Base-by-base conservation (phyloP, 1,140 invertebrate genomes). In the Aricia agestis region DNA sequence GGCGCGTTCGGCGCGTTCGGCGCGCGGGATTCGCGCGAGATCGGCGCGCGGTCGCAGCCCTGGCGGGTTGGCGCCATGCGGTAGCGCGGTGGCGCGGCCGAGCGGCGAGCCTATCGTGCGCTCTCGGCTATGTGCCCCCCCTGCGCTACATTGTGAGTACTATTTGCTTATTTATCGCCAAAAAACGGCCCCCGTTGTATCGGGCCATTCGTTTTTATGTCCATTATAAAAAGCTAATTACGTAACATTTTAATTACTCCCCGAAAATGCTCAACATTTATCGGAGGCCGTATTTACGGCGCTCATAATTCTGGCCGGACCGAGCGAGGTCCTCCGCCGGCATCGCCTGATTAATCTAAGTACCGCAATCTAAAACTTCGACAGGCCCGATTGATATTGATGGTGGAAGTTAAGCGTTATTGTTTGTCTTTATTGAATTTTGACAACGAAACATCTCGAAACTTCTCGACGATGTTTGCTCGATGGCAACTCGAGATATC, bases 91-190 rank as follows among this genome's bases (percentile, higher is more conserved):
- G 85, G 84, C 83, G 85, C 86, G 80, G 85, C 89, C 86, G 89
- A 85, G 89, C 86, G 84, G 87, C 87, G 90, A 84, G 82, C 86
- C 84, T 75, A 80, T 82, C 86, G 83, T 88, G 76, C 86, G 87
- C 86, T 89, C 83, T 88, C 90, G 89, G 91, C 91, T 89, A 92
- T 92, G 91, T 88, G 89, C 89, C 87, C 86, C 84, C 85, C 81
- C 88, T 85, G 88, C 87, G 87, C 88, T 90, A 87, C 91, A 90
- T 83, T 87, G 91, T 92, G 79, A 92, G 91, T 92, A 87, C 69
- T 69, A 72, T 71, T 70, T 63, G 68, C n/a, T n/a, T 52, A 19
- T 70, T 66, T 68, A 67, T 59, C 61, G 41, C 36, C 66, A 69
- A 71, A 69, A 71, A 72, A 73, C 57, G 52, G 13, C 52, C 32